Conservation (phyloP, 1,140 invertebrate genomes). For the Dolichoris vasculosae region DNA sequence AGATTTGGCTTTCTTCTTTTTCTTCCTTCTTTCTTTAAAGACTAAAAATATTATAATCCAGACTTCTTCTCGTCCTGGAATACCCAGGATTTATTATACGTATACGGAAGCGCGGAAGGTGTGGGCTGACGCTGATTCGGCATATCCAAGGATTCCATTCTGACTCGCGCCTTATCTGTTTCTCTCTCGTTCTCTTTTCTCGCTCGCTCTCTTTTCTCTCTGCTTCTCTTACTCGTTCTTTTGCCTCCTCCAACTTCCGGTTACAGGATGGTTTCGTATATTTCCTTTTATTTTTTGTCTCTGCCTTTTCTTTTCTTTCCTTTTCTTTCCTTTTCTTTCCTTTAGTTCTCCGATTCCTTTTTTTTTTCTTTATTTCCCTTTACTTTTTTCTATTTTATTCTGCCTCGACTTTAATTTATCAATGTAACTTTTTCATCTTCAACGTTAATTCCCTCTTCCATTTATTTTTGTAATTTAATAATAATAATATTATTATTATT, state of each 20-base stretch:
- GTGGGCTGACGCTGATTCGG: constrained; percentile 25
- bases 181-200: not conserved
- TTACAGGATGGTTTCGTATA: not conserved
- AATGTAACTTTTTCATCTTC: not conserved
- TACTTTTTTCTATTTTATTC: not conserved
- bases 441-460: not conserved
- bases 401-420: constrained; percentile 18
- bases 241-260: not conserved
- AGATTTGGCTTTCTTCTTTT: too few species aligned
- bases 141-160: not conserved
- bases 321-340: not conserved
- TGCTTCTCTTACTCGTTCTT: too few species aligned
- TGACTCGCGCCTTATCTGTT: not conserved
- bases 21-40: not conserved
- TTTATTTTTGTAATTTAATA: not conserved
- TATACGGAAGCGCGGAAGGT: not conserved
- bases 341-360: constrained; percentile 23
- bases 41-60: constrained; percentile 23
- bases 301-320: not conserved
- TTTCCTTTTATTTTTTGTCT: not conserved
- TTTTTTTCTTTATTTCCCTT: not conserved
- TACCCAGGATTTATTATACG: constrained; percentile 17
- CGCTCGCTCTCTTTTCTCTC: not conserved
- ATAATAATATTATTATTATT: not conserved
- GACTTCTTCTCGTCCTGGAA: not conserved